These are phyloP conservation scores for Protaetia brevitarsis DNA, from an alignment of 1,140 invertebrate species.

Conservation along the genomic window DNA sequence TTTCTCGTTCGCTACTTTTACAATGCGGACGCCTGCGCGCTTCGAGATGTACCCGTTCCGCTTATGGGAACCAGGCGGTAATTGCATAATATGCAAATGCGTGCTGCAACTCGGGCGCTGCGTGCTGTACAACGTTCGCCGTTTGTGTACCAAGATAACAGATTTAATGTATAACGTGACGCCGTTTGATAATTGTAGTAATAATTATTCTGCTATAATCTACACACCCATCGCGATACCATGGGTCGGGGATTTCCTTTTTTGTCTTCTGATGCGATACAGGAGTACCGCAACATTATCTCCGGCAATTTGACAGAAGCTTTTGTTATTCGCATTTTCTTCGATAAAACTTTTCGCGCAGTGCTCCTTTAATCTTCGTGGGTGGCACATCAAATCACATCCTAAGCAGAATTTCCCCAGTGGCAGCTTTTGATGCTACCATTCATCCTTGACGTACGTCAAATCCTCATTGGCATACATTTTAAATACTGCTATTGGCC, in stretches of 20 bases:
- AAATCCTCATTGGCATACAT: too few species aligned
- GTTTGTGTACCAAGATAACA: slow-evolving; percentile 9
- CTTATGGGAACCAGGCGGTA: slow-evolving; percentile 11
- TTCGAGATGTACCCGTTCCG: not conserved
- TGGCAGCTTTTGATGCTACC: too few species aligned
- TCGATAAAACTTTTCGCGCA: too few species aligned
- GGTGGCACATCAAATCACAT: too few species aligned
- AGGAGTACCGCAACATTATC: not conserved
- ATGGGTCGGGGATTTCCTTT: not conserved
- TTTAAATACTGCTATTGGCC: too few species aligned
- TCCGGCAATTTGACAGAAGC: too few species aligned
- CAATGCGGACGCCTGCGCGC: not conserved
- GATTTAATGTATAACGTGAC: slow-evolving; percentile 6
- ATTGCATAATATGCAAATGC: slow-evolving; percentile 16
- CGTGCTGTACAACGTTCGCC: not conserved
- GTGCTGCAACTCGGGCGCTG: not conserved
- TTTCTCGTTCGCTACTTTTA: not conserved
- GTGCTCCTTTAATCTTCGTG: too few species aligned
- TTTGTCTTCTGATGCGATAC: not conserved
- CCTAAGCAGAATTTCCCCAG: too few species aligned
- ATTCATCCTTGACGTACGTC: too few species aligned
- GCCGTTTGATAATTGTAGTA: slow-evolving; percentile 7
- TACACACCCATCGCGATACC: not conserved
- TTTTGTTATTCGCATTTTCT: too few species aligned
- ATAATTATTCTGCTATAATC: slow-evolving; percentile 1